Base-by-base conservation (phyloP, 2,113 vertebrate species). In the Buteo buteo region DNA sequence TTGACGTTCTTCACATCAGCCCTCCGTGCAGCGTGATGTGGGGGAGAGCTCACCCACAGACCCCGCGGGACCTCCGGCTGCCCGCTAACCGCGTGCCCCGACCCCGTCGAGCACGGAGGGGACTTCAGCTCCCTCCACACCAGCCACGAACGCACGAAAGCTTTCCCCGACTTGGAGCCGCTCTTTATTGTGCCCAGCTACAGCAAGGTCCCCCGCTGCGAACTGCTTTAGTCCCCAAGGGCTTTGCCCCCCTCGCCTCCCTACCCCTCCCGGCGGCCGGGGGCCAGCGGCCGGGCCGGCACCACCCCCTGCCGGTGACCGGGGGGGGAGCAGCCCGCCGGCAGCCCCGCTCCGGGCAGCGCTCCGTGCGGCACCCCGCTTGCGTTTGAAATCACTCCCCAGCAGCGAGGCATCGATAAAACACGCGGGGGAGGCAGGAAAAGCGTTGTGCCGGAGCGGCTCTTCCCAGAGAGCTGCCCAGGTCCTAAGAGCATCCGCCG, bases 11-110 rank as follows among this genome's bases (percentile, higher is more conserved):
- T 38, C 42, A 19, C 10, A 7, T 0, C 4, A 82, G 20, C 28
- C 47, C 52, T 32, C 38, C 4, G 2, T 0, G 15, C 28, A 19
- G 9, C 1, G 31, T 2, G 8, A 7, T 5, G 50, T 4, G 24
- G 67, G 4, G 34, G 5, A 13, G 45, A 50, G 34, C 29, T 32
- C 40, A 16, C 40, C 20, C 9, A 36, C 77, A 36, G 2, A 38
- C 77, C 34, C 25, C 44, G 32, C 24, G 21, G 32, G 16, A 52
- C 40, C 62, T 13, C 20, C 36, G 19, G 22, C 44, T 52, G 34
- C 72, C 86, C 13, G 25, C 32, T 7, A 1, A 10, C 55, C 22
- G 11, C 4, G 38, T 1, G 2, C 22, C 24, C 47, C 6, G 3
- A 22, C 28, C 14, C 50, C 50, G 50, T 0, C 6, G 24, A 66